Evolutionary conservation across 2,113 vertebrate species (phyloP).

Genomic region (Oenanthe oenanthe): DNA sequence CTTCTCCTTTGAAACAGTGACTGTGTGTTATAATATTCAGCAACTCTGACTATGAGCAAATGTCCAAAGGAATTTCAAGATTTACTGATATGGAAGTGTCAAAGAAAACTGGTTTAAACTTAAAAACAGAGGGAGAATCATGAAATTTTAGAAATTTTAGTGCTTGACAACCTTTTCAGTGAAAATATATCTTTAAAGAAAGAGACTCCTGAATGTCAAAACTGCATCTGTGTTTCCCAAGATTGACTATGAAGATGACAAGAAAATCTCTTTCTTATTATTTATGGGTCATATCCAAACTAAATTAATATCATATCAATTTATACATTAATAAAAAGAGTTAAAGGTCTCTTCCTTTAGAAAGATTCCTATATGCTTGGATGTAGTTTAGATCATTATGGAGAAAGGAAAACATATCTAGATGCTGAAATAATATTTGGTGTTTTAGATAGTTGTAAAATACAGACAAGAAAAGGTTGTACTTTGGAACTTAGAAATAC

Average conservation of each 20-base stretch:
- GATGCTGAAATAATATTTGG: background rate
- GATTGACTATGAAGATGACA: background rate
- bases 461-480: background rate
- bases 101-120: background rate
- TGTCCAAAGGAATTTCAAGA: background rate
- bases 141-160: background rate
- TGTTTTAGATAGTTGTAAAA: background rate
- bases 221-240: background rate
- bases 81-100: background rate
- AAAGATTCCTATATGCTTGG: background rate
- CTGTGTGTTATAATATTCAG: background rate
- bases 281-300: background rate
- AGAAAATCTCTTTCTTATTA: fast-evolving
- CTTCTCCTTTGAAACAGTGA: background rate
- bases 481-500: background rate
- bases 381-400: background rate
- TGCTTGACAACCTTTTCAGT: background rate
- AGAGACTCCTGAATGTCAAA: background rate
- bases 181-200: background rate
- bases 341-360: background rate
- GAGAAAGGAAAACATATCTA: background rate
- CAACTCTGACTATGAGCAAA: background rate
- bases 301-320: background rate
- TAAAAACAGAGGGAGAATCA: background rate
- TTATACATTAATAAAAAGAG: background rate